Evolutionary conservation across 2,888 invertebrate genomes (phyloP).

Genomic region (Plusia festucae): DNA sequence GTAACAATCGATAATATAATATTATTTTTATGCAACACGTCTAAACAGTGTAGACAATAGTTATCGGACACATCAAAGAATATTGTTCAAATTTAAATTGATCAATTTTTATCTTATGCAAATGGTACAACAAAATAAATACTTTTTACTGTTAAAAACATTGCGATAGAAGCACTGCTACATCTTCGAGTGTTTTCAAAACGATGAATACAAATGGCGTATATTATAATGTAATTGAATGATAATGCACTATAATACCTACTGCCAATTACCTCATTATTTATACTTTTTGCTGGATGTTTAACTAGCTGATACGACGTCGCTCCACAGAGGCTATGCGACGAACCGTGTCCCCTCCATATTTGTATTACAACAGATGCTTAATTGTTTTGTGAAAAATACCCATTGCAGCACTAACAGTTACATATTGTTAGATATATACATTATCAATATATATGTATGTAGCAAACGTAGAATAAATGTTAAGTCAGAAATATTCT

Average conservation of each 20-base stretch:
- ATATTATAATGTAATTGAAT: constrained; percentile 8
- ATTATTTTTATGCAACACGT: background rate
- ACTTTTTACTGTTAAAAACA: background rate
- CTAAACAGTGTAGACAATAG: background rate
- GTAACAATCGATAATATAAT: background rate
- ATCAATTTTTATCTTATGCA: background rate
- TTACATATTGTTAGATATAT: background rate
- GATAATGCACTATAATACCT: constrained; percentile 11
- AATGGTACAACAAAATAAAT: background rate
- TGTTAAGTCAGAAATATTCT: constrained; percentile 12
- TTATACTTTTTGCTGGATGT: constrained; percentile 35
- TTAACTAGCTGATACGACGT: constrained; percentile 31
- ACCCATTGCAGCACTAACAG: constrained; percentile 5
- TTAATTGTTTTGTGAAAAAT: constrained; percentile 34
- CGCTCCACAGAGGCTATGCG: constrained; percentile 30
- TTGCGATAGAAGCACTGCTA: background rate
- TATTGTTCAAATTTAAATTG: background rate
- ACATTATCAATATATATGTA: background rate
- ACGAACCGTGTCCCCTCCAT: constrained; percentile 50
- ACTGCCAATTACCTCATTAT: constrained; percentile 37
- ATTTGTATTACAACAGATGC: constrained; percentile 49
- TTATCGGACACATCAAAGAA: background rate
- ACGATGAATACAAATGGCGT: background rate
- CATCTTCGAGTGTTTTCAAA: background rate
- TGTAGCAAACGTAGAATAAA: constrained; percentile 1